Conservation (phyloP, 92 coral and sea anemone species). For the Epizoanthus stellaris region DNA sequence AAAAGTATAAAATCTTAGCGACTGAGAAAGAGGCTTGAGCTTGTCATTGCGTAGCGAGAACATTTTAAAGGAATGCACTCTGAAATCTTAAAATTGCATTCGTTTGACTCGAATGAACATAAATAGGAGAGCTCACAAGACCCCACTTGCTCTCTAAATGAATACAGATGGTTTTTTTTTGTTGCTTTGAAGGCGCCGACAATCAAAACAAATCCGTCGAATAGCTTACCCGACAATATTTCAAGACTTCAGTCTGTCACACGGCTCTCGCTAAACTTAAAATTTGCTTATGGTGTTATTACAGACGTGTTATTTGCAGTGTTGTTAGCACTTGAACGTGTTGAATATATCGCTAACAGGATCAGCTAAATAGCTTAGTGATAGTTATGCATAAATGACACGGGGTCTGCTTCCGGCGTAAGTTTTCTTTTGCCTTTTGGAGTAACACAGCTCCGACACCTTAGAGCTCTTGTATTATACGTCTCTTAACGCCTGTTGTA, state of each 20-base stretch:
- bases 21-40: background rate
- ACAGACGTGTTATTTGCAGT: background rate
- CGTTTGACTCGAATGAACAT: background rate
- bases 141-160: constrained; percentile 40
- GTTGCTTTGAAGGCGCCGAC: constrained; percentile 43
- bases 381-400: constrained; percentile 31
- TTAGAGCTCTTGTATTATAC: background rate
- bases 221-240: background rate
- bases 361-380: constrained; percentile 24
- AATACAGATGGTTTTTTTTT: constrained; percentile 33
- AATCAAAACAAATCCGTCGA: constrained; percentile 26
- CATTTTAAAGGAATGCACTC: background rate
- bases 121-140: background rate
- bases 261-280: too few relatives aligned
- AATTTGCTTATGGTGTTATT: background rate
- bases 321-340: constrained; percentile 32
- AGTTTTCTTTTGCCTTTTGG: constrained; percentile 11
- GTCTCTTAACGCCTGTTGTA: background rate
- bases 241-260: too few relatives aligned
- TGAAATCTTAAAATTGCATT: background rate
- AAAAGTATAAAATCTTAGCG: background rate
- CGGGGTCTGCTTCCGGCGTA: constrained; percentile 28
- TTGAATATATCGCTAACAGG: constrained; percentile 14
- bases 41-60: background rate
- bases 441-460: constrained; percentile 16